Conservation (phyloP, 2,888 invertebrate species). For the Drosophila fungiperda region DNA sequence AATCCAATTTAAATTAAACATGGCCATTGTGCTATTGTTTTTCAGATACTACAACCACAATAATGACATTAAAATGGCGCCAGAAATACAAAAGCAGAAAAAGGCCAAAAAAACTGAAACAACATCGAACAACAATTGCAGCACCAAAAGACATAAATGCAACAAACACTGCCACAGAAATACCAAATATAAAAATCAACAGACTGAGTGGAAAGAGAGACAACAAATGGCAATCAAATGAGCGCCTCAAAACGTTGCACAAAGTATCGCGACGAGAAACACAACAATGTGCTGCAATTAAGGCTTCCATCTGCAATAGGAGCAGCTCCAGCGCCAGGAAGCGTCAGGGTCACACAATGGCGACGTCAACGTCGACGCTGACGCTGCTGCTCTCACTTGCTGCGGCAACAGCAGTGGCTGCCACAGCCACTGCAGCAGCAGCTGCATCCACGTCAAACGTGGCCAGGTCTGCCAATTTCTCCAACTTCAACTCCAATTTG, state of each 20-base stretch:
- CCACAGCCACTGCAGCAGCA: constrained; percentile 37
- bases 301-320: constrained; percentile 62
- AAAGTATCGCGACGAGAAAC: constrained; percentile 38
- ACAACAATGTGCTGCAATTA: constrained; percentile 61
- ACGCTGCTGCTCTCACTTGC: constrained; percentile 58
- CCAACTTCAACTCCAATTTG: constrained; percentile 49
- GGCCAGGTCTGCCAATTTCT: constrained; percentile 71
- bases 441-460: constrained; percentile 53
- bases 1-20: neutral
- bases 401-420: constrained; percentile 43
- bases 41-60: constrained; percentile 75
- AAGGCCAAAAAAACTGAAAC: constrained; percentile 75
- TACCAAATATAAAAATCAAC: constrained; percentile 43
- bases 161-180: constrained; percentile 33
- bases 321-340: neutral
- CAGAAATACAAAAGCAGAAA: constrained; percentile 83
- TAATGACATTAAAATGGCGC: constrained; percentile 84
- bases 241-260: constrained; percentile 62
- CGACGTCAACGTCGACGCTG: constrained; percentile 55
- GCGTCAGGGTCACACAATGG: constrained; percentile 44
- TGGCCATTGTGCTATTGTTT: constrained; percentile 39
- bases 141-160: constrained; percentile 37
- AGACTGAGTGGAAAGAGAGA: constrained; percentile 66
- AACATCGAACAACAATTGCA: constrained; percentile 65
- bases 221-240: constrained; percentile 65